These are phyloP conservation scores for Pardosa pseudoannulata DNA, from an alignment of 2,888 invertebrate genomes.

Conservation along the genomic window DNA sequence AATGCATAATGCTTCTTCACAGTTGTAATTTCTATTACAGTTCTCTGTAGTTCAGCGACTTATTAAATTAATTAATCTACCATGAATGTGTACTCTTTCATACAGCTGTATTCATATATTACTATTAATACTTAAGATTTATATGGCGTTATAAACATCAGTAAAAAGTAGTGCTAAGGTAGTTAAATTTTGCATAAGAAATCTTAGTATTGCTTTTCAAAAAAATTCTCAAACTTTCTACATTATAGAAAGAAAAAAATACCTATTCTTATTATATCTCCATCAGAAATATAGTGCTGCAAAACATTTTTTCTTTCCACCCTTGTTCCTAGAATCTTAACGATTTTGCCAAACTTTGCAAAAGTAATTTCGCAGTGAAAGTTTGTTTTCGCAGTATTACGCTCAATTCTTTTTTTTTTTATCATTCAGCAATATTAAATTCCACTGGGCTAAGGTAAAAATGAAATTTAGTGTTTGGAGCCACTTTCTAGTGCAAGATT, in stretches of 20 bases:
- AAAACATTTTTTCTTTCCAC: slow-evolving; percentile 26
- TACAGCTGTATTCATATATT: no score
- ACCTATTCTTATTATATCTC: slow-evolving; percentile 63
- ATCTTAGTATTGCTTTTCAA: background rate
- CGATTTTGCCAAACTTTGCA: slow-evolving; percentile 67
- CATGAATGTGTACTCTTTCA: no score
- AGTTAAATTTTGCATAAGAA: slow-evolving; percentile 3
- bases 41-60: no score
- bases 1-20: no score
- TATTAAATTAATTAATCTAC: no score
- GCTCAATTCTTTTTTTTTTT: slow-evolving; percentile 23
- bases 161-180: no score
- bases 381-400: slow-evolving; percentile 52
- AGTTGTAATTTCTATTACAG: no score
- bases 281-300: slow-evolving; percentile 57
- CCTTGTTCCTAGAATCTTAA: slow-evolving; percentile 65
- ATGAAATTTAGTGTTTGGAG: slow-evolving; percentile 21
- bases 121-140: no score
- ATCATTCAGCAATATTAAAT: slow-evolving; percentile 64
- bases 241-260: slow-evolving; percentile 45
- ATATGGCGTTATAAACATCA: no score
- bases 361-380: slow-evolving; percentile 68
- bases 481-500: background rate
- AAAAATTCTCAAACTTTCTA: slow-evolving; percentile 46
- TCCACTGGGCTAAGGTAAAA: slow-evolving; percentile 32